Conservation (phyloP, 2,888 invertebrate genomes). For the Megastigmus dorsalis region DNA sequence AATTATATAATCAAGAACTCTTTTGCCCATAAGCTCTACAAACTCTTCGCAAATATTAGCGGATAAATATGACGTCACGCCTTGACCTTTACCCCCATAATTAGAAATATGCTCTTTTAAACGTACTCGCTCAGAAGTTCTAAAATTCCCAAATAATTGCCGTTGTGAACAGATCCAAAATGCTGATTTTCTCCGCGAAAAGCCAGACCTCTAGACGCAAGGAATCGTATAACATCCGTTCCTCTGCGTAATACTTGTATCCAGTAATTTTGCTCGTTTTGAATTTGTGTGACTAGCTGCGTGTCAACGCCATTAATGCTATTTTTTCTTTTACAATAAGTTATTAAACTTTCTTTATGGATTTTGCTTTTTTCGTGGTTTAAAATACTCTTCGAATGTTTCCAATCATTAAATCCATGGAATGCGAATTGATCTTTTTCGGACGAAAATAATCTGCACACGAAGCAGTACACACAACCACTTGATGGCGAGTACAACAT, state of each 20-base stretch:
- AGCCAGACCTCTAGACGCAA: conserved; percentile 31
- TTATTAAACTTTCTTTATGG: neutral
- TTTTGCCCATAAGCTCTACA: conserved; percentile 60
- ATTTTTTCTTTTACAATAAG: neutral
- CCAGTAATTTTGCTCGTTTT: conserved; percentile 10
- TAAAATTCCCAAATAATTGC: conserved; percentile 62
- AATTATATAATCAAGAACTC: conserved; percentile 57
- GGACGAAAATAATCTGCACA: too few species aligned
- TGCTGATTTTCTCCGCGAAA: conserved; percentile 23
- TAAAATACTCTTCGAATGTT: neutral
- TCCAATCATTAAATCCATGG: neutral
- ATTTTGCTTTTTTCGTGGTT: neutral
- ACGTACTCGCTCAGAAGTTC: conserved; percentile 62
- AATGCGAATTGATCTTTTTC: too few species aligned
- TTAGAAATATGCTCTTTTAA: conserved; percentile 59
- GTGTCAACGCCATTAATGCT: neutral
- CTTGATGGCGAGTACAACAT: neutral
- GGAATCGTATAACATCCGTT: conserved; percentile 22
- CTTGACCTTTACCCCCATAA: conserved; percentile 58
- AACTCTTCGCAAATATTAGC: conserved; percentile 62
- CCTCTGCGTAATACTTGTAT: conserved; percentile 17
- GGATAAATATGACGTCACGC: conserved; percentile 60
- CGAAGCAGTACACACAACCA: too few species aligned
- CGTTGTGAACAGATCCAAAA: conserved; percentile 55
- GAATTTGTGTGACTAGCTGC: neutral